Evolutionary conservation across 2,888 invertebrate species (phyloP).

Genomic region (Lysandra coridon): DNA sequence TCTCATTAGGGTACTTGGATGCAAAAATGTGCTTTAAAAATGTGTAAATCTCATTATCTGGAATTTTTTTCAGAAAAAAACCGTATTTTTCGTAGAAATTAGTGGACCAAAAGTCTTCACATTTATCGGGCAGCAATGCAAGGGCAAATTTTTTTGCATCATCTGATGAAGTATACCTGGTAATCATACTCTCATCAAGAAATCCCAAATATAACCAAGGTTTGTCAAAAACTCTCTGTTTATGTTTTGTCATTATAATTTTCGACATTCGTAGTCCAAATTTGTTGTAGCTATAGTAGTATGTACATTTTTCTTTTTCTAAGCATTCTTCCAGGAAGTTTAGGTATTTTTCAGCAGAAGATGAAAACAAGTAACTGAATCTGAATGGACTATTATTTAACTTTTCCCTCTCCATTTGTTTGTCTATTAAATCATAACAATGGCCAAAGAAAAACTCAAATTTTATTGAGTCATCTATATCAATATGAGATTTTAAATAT

Average conservation of each 20-base stretch:
- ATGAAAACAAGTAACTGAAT: slow-evolving; percentile 46
- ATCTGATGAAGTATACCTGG: slow-evolving; percentile 46
- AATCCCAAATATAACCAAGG: slow-evolving; percentile 49
- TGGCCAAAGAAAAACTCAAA: slow-evolving; percentile 49
- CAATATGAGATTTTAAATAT: slow-evolving; percentile 42
- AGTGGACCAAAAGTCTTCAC: slow-evolving; percentile 48
- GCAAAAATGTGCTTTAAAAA: slow-evolving; percentile 52
- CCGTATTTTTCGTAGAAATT: slow-evolving; percentile 47
- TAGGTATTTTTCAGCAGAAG: slow-evolving; percentile 51
- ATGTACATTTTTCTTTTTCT: not conserved
- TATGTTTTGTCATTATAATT: slow-evolving; percentile 52
- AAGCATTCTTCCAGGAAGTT: slow-evolving; percentile 41
- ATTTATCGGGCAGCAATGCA: slow-evolving; percentile 47
- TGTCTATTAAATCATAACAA: slow-evolving; percentile 49
- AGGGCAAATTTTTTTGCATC: slow-evolving; percentile 51
- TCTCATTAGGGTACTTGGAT: slow-evolving; percentile 48
- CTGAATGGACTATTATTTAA: slow-evolving; percentile 28
- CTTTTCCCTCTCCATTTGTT: slow-evolving; percentile 40
- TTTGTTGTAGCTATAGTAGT: not conserved
- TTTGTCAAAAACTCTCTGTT: slow-evolving; percentile 49
- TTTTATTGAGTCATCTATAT: slow-evolving; percentile 35
- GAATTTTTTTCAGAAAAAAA: slow-evolving; percentile 51
- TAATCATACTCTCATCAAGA: slow-evolving; percentile 46
- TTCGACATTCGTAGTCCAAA: slow-evolving; percentile 52
- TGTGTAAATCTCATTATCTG: slow-evolving; percentile 46